These are phyloP conservation scores for Nomada fabriciana DNA, from an alignment of 2,888 invertebrate species.

Conservation along the genomic window DNA sequence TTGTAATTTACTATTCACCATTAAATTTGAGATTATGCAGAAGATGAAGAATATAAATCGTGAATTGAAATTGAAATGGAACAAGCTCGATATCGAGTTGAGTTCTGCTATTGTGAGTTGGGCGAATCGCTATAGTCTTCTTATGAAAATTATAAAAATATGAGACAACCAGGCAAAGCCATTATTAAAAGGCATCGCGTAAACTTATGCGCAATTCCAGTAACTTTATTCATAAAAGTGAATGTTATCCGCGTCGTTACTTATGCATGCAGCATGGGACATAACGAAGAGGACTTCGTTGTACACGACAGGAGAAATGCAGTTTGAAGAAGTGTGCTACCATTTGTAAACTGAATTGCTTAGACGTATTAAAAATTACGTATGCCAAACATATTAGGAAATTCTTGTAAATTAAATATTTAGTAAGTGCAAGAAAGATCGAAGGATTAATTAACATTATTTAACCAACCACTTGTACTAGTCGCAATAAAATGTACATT, in stretches of 20 bases:
- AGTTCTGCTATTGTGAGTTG: too few species aligned
- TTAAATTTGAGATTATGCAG: too few species aligned
- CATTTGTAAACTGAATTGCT: background rate
- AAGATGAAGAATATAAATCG: too few species aligned
- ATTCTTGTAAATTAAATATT: too few species aligned
- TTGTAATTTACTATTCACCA: too few species aligned
- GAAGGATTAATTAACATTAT: too few species aligned
- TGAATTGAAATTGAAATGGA: too few species aligned
- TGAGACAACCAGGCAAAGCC: background rate
- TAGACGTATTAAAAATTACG: background rate
- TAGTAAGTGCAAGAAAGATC: too few species aligned
- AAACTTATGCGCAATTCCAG: conserved; percentile 23
- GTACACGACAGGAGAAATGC: background rate
- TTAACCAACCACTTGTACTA: too few species aligned
- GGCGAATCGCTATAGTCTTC: background rate
- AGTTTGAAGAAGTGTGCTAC: background rate
- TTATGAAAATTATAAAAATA: background rate
- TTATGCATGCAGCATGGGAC: conserved; percentile 47
- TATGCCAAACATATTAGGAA: background rate
- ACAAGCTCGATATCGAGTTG: too few species aligned
- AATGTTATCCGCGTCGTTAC: conserved; percentile 36
- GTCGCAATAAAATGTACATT: too few species aligned
- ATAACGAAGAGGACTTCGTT: background rate
- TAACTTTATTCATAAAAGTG: conserved; percentile 55
- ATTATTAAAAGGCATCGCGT: conserved; percentile 31